Evolutionary conservation across 2,797 vertebrate genomes (phyloP), one percentile per base, ranked within the genome.

Genomic region (Coregonus sp.): DNA sequence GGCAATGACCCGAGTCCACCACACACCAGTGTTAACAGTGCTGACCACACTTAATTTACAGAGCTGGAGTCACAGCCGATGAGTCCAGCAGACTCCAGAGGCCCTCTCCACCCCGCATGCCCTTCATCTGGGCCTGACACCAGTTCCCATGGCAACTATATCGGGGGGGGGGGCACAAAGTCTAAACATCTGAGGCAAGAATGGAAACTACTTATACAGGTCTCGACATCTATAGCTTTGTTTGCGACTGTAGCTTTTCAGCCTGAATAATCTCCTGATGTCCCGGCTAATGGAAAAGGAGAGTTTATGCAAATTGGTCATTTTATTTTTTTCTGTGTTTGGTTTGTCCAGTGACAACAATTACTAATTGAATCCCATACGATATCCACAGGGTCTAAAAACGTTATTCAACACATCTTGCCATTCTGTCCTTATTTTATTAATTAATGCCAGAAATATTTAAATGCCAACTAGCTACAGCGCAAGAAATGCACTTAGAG

Each of bases 131-230:
- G 79, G 73, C 81, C 81, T 82, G 76, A 88, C 82, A 88, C 81
- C 78, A 80, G 93, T 95, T 94, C 81, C 93, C 90, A 93, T 94
- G 91, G 89, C 84, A 94, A 95, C 94, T 61, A 61, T 87, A 89
- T 90, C 89, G 88, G 90, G 83, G 86, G 83, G 20, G 81, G 89
- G 92, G 91, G 93, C 89, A 90, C 85, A 76, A 83, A 90, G 83
- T 86, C 82, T 80, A 81, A 82, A 79, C 78, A 79, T 85, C 70
- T 71, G 76, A 81, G 75, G 74, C 74, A 66, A 72, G 74, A 81
- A 81, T 83, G 65, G 77, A 73, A 84, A 75, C 74, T 80, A 75
- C 77, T 85, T 80, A 81, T 80, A 80, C 79, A 80, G 89, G 86
- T 91, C 88, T 74, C 90, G 89, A 90, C 90, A 90, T 90, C 84